Evolutionary conservation across 53 echinoderm and acorn worm species (phyloP).

Genomic region (Arbacia lixula): DNA sequence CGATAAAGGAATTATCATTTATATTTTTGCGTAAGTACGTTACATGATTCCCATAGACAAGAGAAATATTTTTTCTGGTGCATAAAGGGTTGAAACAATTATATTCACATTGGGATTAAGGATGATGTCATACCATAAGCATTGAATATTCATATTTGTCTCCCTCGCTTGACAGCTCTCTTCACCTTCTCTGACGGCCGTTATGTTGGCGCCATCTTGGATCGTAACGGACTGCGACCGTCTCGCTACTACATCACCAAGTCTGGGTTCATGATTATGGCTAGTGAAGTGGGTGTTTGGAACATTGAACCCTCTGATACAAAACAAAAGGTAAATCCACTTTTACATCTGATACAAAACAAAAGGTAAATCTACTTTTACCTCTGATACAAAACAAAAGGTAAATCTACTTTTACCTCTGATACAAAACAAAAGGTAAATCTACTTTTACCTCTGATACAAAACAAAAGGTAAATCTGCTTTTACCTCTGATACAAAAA

Average conservation of each 20-base stretch:
- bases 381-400: no score
- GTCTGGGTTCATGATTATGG: constrained; percentile 96
- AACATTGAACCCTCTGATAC: constrained; percentile 73
- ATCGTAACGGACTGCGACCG: constrained; percentile 95
- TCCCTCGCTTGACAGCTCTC: constrained; percentile 58
- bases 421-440: no score
- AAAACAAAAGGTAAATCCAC: constrained; percentile 71
- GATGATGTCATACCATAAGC: no score
- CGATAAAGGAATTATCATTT: no score
- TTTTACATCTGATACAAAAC: no score
- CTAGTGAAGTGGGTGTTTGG: constrained; percentile 92
- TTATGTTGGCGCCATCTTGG: constrained; percentile 94
- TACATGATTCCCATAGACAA: no score
- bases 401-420: no score
- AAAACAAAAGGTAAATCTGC: no score
- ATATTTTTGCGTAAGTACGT: no score
- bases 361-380: no score
- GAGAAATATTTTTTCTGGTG: background rate
- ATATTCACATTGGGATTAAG: background rate
- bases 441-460: no score
- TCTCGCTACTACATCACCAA: constrained; percentile 98
- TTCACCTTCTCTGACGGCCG: constrained; percentile 96
- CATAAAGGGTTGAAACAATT: background rate
- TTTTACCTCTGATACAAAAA: no score
- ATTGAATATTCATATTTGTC: background rate